A percentile compares a stretch with the other conserved stretches of the same genome.
phyloP scores from a whole-genome alignment of 2,797 vertebrate species.

The Gymnoscopelus microlampas region DNA sequence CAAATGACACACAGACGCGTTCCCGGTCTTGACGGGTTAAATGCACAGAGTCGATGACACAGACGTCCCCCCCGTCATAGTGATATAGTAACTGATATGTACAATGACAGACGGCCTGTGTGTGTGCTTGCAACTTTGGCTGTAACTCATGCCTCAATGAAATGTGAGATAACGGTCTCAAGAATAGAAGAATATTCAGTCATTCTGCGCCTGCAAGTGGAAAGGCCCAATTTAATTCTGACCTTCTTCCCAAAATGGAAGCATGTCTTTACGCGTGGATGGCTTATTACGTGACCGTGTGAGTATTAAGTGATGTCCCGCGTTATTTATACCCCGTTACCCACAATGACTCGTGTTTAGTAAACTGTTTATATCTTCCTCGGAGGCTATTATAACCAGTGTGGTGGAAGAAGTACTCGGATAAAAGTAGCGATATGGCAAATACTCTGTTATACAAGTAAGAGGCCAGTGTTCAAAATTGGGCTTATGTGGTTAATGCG shows the following conservation, averaged over 20 bases:
- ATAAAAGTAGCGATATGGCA: too few species aligned
- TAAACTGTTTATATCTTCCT: constrained; percentile 35
- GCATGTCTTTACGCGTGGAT: constrained; percentile 58
- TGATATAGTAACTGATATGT: background rate
- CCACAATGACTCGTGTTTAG: constrained; percentile 58
- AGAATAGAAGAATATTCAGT: constrained; percentile 63
- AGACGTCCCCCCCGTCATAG: constrained; percentile 6
- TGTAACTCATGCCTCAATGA: constrained; percentile 51
- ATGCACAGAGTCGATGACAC: constrained; percentile 18
- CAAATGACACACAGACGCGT: too few species aligned
- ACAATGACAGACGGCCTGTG: constrained; percentile 5
- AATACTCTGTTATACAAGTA: too few species aligned
- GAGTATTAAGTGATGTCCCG: constrained; percentile 57
- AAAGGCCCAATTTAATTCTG: constrained; percentile 60
- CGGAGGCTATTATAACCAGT: constrained; percentile 36
- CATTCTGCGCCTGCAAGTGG: constrained; percentile 51
- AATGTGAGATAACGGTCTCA: constrained; percentile 59
- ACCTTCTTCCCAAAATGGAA: constrained; percentile 67
- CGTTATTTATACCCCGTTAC: constrained; percentile 63
- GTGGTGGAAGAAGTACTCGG: background rate
- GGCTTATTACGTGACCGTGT: constrained; percentile 50
- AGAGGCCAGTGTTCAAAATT: too few species aligned
- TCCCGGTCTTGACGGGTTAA: too few species aligned
- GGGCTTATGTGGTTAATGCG: too few species aligned
- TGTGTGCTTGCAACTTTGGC: constrained; percentile 11